Conservation (phyloP, 2,797 vertebrate species). For the Hafferia zeledoni region DNA sequence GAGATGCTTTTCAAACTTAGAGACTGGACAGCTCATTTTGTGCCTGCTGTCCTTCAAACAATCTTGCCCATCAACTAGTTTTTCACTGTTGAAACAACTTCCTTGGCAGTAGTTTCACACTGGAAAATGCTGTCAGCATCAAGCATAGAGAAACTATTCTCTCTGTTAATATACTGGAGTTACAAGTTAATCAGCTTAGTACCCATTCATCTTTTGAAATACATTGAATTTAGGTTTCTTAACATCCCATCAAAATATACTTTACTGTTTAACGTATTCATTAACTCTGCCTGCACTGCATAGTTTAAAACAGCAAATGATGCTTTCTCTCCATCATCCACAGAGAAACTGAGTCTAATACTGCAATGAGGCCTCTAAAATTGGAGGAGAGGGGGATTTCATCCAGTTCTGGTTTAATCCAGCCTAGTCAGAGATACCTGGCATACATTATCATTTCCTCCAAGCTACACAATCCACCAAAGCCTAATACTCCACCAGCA, state of each 20-base stretch:
- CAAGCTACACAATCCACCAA: neutral
- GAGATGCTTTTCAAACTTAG: neutral
- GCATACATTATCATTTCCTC: neutral
- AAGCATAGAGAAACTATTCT: neutral
- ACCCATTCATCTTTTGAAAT: neutral
- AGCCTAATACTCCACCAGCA: neutral
- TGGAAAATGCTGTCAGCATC: neutral
- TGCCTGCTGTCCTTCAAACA: neutral
- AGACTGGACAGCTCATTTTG: neutral
- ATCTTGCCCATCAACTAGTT: neutral
- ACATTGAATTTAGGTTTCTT: neutral
- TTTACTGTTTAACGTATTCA: neutral
- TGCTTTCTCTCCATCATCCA: neutral
- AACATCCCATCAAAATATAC: neutral
- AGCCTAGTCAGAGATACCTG: neutral
- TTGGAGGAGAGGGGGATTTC: neutral
- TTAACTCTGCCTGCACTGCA: neutral
- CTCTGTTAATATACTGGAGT: neutral
- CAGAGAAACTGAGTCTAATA: neutral
- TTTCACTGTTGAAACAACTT: neutral
- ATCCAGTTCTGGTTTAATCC: neutral
- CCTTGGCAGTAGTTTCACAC: neutral
- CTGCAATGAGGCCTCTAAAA: neutral
- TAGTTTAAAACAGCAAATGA: neutral
- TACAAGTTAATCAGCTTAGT: neutral